Conservation (phyloP, 1,140 invertebrate genomes). For the Brachionus angularis region DNA sequence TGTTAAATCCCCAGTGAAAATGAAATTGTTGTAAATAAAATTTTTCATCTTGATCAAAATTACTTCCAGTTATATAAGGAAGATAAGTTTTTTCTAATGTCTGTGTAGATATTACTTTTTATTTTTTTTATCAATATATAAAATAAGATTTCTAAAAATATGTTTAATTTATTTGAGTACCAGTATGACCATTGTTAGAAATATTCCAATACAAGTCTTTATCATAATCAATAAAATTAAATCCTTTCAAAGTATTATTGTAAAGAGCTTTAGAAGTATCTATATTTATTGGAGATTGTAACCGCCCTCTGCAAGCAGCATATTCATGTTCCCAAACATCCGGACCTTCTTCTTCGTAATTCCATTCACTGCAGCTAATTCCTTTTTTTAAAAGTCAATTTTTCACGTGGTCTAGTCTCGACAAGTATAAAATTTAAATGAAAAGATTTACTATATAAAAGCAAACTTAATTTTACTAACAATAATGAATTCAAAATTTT, state of each 20-base stretch:
- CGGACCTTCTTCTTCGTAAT: constrained; percentile 17
- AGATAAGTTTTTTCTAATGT: not conserved
- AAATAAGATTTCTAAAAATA: not conserved
- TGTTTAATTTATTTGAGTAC: not conserved
- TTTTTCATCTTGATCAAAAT: constrained; percentile 11
- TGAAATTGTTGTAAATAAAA: constrained; percentile 33
- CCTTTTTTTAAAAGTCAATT: no score
- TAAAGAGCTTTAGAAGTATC: constrained; percentile 1
- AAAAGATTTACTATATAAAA: no score
- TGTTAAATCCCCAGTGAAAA: constrained; percentile 43
- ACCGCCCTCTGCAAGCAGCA: not conserved
- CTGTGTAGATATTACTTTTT: constrained; percentile 1
- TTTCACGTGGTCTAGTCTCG: no score
- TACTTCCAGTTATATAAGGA: constrained; percentile 16
- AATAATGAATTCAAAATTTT: no score
- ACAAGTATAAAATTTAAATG: no score
- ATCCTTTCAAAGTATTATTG: not conserved
- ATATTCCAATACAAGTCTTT: not conserved
- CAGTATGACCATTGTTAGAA: not conserved
- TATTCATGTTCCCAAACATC: constrained; percentile 37
- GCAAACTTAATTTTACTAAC: no score
- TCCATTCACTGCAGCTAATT: not conserved
- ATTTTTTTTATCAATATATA: not conserved
- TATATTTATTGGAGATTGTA: constrained; percentile 39
- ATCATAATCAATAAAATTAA: constrained; percentile 14